These are phyloP conservation scores for Epinephelus fuscoguttatus DNA, from an alignment of 2,113 vertebrate species.

Conservation along the genomic window DNA sequence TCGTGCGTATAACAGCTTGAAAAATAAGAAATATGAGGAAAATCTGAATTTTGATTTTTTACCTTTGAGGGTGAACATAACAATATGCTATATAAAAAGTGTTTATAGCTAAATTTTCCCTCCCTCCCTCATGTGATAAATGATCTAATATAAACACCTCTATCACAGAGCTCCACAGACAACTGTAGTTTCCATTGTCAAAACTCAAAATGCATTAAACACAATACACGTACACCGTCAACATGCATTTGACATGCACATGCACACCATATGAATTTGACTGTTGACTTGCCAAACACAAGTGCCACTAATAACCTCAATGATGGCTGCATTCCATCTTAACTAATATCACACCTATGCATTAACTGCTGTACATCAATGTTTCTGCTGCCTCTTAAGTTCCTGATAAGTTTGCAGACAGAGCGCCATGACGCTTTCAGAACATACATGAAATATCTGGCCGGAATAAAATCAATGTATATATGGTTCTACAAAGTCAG, in stretches of 20 bases:
- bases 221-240: conserved; percentile 6
- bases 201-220: conserved; percentile 24
- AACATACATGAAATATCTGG: background rate
- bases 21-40: too few species aligned
- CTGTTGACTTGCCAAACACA: background rate
- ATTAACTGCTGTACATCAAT: background rate
- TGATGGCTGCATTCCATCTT: background rate
- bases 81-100: too few species aligned
- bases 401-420: background rate
- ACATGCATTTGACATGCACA: conserved; percentile 34
- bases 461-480: background rate
- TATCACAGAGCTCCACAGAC: background rate
- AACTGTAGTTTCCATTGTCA: background rate
- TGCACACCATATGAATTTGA: background rate
- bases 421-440: background rate
- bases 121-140: background rate
- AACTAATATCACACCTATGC: background rate
- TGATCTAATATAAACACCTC: background rate
- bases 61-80: too few species aligned
- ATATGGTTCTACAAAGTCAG: background rate
- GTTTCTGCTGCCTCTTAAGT: background rate
- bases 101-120: too few species aligned
- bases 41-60: too few species aligned
- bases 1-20: too few species aligned
- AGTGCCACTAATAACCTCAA: background rate